Conservation (phyloP, 2,888 invertebrate species). For the Morpho deidamia region DNA sequence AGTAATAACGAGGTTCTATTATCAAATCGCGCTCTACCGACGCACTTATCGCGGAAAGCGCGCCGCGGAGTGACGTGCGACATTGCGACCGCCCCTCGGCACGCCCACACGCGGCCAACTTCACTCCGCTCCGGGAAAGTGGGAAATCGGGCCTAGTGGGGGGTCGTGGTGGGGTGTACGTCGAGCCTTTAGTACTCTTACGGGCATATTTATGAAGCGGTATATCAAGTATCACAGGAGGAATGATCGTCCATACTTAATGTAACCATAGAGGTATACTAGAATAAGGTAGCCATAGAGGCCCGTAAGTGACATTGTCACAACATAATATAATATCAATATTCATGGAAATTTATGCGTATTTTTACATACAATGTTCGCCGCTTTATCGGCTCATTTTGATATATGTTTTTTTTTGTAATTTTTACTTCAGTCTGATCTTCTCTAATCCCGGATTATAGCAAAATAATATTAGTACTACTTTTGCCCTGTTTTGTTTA, state of each 20-base stretch:
- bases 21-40: conserved; percentile 21
- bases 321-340: too few species aligned
- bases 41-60: conserved; percentile 37
- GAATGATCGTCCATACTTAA: too few species aligned
- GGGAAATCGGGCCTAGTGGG: conserved; percentile 45
- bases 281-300: too few species aligned
- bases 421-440: too few species aligned
- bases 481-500: background rate
- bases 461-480: background rate
- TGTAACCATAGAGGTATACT: too few species aligned
- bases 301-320: too few species aligned
- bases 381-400: too few species aligned
- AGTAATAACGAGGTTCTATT: conserved; percentile 29
- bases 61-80: conserved; percentile 31
- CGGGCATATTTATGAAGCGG: background rate
- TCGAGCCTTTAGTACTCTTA: background rate
- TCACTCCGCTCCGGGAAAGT: conserved; percentile 63
- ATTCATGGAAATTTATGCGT: too few species aligned
- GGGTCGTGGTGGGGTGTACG: conserved; percentile 13
- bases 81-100: conserved; percentile 27
- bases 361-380: too few species aligned
- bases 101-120: conserved; percentile 28
- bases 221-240: too few species aligned
- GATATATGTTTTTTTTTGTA: too few species aligned
- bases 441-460: too few species aligned